phyloP scores from a whole-genome alignment of 2,113 vertebrate species.

The Cacatua alba region DNA sequence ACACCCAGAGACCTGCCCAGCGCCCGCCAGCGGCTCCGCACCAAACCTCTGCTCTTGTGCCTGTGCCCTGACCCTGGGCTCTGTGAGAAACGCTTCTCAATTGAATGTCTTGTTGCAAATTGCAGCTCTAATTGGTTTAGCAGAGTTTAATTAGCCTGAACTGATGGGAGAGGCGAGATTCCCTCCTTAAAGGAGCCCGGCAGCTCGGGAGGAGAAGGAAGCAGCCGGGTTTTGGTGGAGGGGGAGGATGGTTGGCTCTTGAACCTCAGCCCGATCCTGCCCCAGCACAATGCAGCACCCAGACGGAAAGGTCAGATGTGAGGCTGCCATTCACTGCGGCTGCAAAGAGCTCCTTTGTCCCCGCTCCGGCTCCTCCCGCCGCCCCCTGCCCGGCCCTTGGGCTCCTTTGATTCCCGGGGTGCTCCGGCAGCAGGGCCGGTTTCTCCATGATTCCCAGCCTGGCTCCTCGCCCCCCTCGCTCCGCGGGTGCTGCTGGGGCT shows the following conservation, averaged over 20 bases:
- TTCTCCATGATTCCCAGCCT: background rate
- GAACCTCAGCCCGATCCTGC: background rate
- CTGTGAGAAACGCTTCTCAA: background rate
- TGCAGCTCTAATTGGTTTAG: conserved; percentile 64
- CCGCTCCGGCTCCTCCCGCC: rapidly evolving
- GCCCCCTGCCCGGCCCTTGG: background rate
- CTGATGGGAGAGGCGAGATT: conserved; percentile 43
- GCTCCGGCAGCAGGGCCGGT: background rate
- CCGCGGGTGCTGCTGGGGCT: background rate
- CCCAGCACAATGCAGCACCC: background rate
- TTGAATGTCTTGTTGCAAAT: conserved; percentile 45
- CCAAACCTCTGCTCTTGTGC: background rate
- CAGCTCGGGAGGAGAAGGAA: background rate
- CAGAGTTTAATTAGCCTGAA: conserved; percentile 63
- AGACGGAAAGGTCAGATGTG: conserved; percentile 56
- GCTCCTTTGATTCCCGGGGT: background rate
- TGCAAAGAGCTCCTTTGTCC: conserved; percentile 54
- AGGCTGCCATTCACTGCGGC: conserved; percentile 7
- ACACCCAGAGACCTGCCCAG: background rate
- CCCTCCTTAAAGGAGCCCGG: conserved; percentile 37
- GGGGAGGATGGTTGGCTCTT: background rate
- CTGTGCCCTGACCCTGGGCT: conserved; percentile 33
- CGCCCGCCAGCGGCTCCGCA: background rate
- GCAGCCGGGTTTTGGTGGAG: background rate
- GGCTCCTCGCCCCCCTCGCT: background rate